These are phyloP conservation scores for Aphelocoma coerulescens DNA, from an alignment of 2,113 vertebrate species.

Conservation along the genomic window DNA sequence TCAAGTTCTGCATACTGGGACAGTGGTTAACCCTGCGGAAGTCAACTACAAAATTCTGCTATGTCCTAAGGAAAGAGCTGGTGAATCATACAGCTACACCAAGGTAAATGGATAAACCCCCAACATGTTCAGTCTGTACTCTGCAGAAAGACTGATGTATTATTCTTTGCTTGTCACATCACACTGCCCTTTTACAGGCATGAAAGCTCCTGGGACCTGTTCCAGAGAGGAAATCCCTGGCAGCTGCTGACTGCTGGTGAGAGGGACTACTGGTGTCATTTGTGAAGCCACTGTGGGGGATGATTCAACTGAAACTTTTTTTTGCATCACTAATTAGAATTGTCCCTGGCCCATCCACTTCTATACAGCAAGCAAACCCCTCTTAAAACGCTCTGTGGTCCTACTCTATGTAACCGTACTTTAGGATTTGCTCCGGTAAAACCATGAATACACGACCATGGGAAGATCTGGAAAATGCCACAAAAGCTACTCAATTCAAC, in stretches of 20 bases:
- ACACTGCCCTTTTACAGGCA: neutral
- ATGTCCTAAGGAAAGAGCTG: neutral
- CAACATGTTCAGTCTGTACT: neutral
- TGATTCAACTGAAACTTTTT: neutral
- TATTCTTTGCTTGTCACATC: neutral
- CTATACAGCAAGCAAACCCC: neutral
- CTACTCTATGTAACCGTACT: neutral
- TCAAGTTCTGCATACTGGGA: neutral
- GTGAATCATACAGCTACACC: neutral
- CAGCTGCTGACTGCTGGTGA: neutral
- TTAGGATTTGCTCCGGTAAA: neutral
- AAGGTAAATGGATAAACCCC: neutral
- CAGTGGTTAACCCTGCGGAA: neutral
- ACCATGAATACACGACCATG: neutral
- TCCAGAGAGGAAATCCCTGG: neutral
- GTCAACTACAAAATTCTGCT: neutral
- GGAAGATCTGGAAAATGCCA: neutral
- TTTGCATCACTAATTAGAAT: neutral
- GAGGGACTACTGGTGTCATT: neutral
- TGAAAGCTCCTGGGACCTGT: neutral
- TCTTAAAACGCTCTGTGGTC: neutral
- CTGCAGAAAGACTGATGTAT: neutral
- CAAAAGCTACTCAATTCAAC: neutral
- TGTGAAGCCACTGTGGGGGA: neutral
- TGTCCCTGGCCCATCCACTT: neutral